A percentile compares a stretch with the other conserved stretches of the same genome.
phyloP scores from a whole-genome alignment of 2,113 vertebrate genomes.

The Ictalurus furcatus region DNA sequence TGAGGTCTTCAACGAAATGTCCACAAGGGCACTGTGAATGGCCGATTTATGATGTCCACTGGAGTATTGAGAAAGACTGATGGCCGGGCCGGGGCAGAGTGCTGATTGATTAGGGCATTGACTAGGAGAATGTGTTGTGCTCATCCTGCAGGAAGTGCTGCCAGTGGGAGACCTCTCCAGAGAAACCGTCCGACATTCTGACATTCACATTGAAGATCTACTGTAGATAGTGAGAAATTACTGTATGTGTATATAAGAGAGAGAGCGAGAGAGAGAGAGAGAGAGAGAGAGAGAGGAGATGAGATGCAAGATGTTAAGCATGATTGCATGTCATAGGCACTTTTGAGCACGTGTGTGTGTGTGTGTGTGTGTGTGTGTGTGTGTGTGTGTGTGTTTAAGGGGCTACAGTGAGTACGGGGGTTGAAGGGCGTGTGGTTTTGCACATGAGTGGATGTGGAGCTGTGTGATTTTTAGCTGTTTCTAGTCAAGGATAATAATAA shows the following conservation, averaged over 20 bases:
- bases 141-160: conserved; percentile 62
- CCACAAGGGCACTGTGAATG: conserved; percentile 61
- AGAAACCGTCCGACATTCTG: conserved; percentile 63
- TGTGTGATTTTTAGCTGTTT: background rate
- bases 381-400: conserved; percentile 24
- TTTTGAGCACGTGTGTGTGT: conserved; percentile 20
- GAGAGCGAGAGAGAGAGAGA: background rate
- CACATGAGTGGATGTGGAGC: background rate
- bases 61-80: conserved; percentile 71
- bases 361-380: conserved; percentile 34
- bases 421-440: background rate
- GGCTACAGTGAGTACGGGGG: too few species aligned
- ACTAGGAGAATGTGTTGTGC: conserved; percentile 66
- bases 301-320: background rate
- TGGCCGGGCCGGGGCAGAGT: conserved; percentile 62
- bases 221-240: conserved; percentile 66
- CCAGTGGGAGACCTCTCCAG: conserved; percentile 53
- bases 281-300: conserved; percentile 19
- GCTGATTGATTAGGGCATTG: conserved; percentile 75
- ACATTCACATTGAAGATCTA: conserved; percentile 57
- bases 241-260: background rate
- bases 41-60: conserved; percentile 72
- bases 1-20: conserved; percentile 46
- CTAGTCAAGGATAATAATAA: background rate
- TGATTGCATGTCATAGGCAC: background rate